These are phyloP conservation scores for Mionectes macconnelli DNA, from an alignment of 2,113 vertebrate genomes.

Conservation along the genomic window DNA sequence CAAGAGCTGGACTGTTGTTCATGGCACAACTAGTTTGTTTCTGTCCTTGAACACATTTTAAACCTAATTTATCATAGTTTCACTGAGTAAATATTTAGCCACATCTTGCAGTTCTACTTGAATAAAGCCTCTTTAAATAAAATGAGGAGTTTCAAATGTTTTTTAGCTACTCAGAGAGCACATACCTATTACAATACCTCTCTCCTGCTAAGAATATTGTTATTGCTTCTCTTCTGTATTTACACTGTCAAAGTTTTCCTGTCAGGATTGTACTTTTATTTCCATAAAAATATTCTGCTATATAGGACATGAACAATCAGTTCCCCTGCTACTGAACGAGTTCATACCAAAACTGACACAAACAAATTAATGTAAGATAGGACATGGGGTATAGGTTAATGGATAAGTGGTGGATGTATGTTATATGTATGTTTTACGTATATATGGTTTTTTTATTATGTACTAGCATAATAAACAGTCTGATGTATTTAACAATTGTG, in stretches of 20 bases:
- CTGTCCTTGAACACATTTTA: not conserved
- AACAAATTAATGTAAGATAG: not conserved
- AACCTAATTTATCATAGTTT: not conserved
- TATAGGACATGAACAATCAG: not conserved
- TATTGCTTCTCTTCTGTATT: not conserved
- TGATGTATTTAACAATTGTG: not conserved
- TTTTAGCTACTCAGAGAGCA: not conserved
- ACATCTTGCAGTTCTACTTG: not conserved
- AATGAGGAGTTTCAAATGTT: not conserved
- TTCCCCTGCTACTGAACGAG: not conserved
- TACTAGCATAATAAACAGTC: not conserved
- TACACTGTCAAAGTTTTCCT: not conserved
- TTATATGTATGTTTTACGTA: not conserved
- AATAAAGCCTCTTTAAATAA: not conserved
- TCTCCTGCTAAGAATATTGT: not conserved
- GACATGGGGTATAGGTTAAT: not conserved
- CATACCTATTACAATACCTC: not conserved
- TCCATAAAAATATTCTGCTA: constrained; percentile 6
- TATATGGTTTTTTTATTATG: not conserved
- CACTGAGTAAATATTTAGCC: not conserved
- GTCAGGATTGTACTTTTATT: not conserved
- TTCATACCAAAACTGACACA: not conserved
- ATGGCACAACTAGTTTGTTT: not conserved
- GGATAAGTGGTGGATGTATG: not conserved
- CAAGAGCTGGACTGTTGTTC: not conserved